A percentile compares a stretch with the other conserved stretches of the same genome.
Evolutionary conservation across 2,113 vertebrate genomes (phyloP).

Genomic region (Syrrhaptes paradoxus): DNA sequence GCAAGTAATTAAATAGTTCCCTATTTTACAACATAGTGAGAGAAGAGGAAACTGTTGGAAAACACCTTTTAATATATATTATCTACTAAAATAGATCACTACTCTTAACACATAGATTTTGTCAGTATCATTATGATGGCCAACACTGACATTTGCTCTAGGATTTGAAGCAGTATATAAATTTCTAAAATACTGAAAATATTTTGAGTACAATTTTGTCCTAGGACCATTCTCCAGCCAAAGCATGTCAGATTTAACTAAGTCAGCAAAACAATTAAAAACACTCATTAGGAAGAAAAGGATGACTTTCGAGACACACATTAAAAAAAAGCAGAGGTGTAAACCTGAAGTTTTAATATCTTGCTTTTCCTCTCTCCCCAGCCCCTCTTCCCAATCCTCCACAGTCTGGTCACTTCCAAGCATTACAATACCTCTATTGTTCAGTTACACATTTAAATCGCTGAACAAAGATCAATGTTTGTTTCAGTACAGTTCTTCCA

Average conservation of each 20-base stretch:
- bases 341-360: slow-evolving; percentile 8
- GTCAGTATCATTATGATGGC: background rate
- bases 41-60: background rate
- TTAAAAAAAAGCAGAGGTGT: background rate
- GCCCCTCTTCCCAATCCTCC: background rate
- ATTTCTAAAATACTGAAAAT: background rate
- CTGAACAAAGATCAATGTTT: slow-evolving; percentile 46
- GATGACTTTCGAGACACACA: background rate
- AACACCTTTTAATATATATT: background rate
- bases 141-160: background rate
- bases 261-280: background rate
- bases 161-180: background rate
- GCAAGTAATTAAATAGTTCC: background rate
- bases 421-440: slow-evolving; percentile 57
- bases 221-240: background rate
- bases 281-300: background rate
- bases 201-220: background rate
- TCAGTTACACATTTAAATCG: slow-evolving; percentile 40
- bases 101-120: background rate
- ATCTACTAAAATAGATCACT: background rate
- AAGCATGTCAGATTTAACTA: background rate
- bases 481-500: slow-evolving; percentile 50
- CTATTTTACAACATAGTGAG: background rate
- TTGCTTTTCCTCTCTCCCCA: background rate
- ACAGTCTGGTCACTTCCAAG: slow-evolving; percentile 20